phyloP scores from a whole-genome alignment of 2,113 vertebrate species.

The Salvelinus fontinalis region DNA sequence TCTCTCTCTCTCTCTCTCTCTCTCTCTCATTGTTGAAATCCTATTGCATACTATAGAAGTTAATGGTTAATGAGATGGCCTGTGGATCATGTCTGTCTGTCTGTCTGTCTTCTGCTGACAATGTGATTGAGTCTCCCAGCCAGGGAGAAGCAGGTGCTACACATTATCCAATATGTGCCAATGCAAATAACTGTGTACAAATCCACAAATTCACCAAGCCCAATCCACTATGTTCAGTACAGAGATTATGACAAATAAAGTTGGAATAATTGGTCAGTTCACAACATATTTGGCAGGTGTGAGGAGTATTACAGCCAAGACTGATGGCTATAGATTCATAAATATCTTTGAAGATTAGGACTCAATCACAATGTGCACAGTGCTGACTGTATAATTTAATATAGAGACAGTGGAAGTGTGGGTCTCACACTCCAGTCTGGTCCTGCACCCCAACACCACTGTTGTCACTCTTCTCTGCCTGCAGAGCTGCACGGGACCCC shows the following conservation, averaged over 20 bases:
- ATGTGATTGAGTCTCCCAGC: conserved; percentile 8
- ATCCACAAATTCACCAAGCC: not conserved
- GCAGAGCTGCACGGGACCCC: not conserved
- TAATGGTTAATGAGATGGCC: not conserved
- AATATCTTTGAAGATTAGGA: not conserved
- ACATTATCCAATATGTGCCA: conserved; percentile 29
- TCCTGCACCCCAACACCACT: not conserved
- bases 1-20: not conserved
- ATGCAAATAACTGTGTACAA: conserved; percentile 28
- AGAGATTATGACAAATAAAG: not conserved
- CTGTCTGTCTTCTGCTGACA: not conserved
- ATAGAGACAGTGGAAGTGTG: not conserved
- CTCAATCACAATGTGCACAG: not conserved
- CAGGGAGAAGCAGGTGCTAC: conserved; percentile 45
- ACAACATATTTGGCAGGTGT: not conserved
- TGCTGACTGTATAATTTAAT: not conserved
- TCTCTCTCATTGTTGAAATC: not conserved
- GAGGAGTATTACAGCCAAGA: not conserved
- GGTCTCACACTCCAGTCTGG: not conserved
- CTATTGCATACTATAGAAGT: not conserved
- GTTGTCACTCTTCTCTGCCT: not conserved
- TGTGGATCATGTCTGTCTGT: conserved; percentile 2
- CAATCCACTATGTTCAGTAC: not conserved
- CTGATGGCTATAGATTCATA: not conserved
- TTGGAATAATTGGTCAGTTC: not conserved